These are phyloP conservation scores for Nowickia ferox DNA, from an alignment of 2,888 invertebrate genomes.

Conservation along the genomic window DNA sequence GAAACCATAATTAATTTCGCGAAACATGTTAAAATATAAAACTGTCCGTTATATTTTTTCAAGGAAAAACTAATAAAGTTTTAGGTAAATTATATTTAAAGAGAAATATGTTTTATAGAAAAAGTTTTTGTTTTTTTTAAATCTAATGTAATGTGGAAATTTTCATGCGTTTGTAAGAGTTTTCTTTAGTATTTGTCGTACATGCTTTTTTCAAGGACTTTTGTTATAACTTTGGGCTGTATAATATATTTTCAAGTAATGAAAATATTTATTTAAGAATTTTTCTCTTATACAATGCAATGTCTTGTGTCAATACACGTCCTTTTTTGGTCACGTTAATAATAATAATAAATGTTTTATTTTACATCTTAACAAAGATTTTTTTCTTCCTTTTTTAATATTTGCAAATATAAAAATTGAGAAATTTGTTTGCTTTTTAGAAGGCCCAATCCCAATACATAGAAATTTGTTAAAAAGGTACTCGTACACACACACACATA, in stretches of 20 bases:
- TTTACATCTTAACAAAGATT: not conserved
- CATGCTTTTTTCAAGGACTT: not conserved
- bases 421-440: not conserved
- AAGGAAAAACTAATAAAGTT: no score
- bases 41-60: no score
- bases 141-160: no score
- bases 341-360: conserved; percentile 4
- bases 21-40: no score
- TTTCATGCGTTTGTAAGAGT: no score
- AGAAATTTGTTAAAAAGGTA: not conserved
- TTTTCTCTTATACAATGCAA: not conserved
- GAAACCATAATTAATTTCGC: no score
- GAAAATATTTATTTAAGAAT: conserved; percentile 8
- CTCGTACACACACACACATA: no score
- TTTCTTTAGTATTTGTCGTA: no score
- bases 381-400: not conserved
- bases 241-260: not conserved
- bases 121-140: no score
- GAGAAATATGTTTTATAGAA: no score
- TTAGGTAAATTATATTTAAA: no score
- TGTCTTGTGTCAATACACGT: not conserved
- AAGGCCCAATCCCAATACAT: no score
- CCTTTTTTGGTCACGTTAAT: conserved; percentile 18
- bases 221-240: not conserved
- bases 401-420: conserved; percentile 2